These are phyloP conservation scores for Lypha dubia DNA, from an alignment of 2,888 invertebrate genomes.

Conservation along the genomic window DNA sequence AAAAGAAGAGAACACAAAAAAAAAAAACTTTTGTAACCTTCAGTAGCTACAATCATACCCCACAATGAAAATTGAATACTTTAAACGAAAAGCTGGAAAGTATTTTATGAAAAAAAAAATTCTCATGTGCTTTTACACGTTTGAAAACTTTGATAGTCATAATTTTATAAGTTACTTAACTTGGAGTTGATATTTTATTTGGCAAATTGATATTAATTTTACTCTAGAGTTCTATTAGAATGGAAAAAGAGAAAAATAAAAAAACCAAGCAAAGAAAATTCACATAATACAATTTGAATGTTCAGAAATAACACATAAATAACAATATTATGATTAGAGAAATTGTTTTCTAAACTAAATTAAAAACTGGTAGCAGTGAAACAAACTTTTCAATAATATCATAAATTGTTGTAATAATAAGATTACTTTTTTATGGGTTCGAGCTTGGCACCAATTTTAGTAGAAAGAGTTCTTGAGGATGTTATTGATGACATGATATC, in stretches of 20 bases:
- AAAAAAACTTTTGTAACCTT: conserved; percentile 62
- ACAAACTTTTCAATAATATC: too few relatives aligned
- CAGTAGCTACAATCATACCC: background rate
- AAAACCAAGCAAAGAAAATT: background rate
- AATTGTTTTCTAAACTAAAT: background rate
- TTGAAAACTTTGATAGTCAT: conserved; percentile 43
- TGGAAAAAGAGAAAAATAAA: background rate
- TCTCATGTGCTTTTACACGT: conserved; percentile 37
- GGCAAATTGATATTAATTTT: conserved; percentile 83
- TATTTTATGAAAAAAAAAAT: conserved; percentile 67
- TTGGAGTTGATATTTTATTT: conserved; percentile 69
- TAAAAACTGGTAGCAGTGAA: background rate
- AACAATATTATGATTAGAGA: background rate
- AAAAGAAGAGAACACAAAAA: conserved; percentile 32
- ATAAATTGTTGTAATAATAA: too few relatives aligned
- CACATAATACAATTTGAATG: conserved; percentile 33
- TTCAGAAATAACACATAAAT: background rate
- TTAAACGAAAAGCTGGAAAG: conserved; percentile 52
- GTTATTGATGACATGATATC: too few relatives aligned
- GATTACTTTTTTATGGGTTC: too few relatives aligned
- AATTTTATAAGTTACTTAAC: conserved; percentile 47
- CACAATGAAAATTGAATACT: conserved; percentile 78
- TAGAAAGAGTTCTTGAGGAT: too few relatives aligned
- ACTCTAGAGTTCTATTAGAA: conserved; percentile 75
- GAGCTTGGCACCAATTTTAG: too few relatives aligned